Evolutionary conservation across 2,797 vertebrate genomes (phyloP).

Genomic region (Dicrostonyx torquatus): DNA sequence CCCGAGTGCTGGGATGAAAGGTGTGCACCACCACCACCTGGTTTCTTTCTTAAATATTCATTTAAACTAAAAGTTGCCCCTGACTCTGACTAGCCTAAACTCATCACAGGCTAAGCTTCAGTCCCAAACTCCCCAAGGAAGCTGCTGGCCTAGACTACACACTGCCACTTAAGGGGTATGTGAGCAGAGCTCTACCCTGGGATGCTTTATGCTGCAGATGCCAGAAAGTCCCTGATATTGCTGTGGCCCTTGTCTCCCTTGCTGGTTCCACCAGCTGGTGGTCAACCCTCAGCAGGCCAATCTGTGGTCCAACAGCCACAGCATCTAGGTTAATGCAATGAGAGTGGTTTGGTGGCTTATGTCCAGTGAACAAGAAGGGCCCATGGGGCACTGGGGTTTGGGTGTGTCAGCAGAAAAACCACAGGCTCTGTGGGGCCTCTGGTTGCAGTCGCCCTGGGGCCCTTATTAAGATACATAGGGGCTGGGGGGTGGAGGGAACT

Average conservation of each 20-base stretch:
- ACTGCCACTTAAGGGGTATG: neutral
- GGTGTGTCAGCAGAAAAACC: slow-evolving; percentile 65
- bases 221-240: slow-evolving; percentile 54
- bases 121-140: neutral
- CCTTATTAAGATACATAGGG: neutral
- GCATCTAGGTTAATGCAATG: slow-evolving; percentile 69
- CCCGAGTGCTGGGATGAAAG: neutral
- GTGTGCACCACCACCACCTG: neutral
- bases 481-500: neutral
- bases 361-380: slow-evolving; percentile 65
- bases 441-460: neutral
- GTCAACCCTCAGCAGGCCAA: slow-evolving; percentile 52
- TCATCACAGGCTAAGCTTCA: neutral
- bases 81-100: neutral
- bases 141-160: slow-evolving; percentile 36
- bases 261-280: slow-evolving; percentile 29
- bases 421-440: slow-evolving; percentile 19
- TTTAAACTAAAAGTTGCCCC: neutral
- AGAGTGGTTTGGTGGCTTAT: slow-evolving; percentile 77
- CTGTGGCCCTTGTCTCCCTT: slow-evolving; percentile 45
- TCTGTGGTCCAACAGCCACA: slow-evolving; percentile 23
- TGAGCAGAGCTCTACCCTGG: slow-evolving; percentile 10
- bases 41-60: neutral
- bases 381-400: slow-evolving; percentile 48
- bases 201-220: neutral